Conservation (phyloP, 2,888 invertebrate genomes). For the Lysandra bellargus region DNA sequence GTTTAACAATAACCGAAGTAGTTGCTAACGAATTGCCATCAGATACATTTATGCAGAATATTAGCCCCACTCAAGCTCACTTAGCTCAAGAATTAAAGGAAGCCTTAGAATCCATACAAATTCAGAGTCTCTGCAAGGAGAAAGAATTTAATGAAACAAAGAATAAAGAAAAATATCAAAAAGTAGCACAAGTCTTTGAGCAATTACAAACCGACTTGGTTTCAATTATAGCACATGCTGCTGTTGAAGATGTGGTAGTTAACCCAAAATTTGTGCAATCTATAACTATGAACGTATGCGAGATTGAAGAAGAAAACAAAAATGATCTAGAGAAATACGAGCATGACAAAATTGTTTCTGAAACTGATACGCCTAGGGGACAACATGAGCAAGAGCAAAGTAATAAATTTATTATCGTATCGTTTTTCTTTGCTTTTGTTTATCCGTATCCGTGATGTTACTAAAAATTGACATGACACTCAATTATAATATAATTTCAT, state of each 20-base stretch:
- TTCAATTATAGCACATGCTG: background rate
- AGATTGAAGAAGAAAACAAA: too few species aligned
- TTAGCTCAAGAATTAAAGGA: constrained; percentile 56
- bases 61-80: constrained; percentile 45
- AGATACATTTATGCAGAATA: constrained; percentile 36
- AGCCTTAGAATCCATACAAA: constrained; percentile 53
- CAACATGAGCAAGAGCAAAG: too few species aligned
- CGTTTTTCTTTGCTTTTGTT: too few species aligned
- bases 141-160: constrained; percentile 49
- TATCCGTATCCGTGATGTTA: too few species aligned
- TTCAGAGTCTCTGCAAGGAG: constrained; percentile 52
- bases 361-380: too few species aligned
- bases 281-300: too few species aligned
- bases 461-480: too few species aligned
- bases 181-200: background rate
- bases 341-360: too few species aligned
- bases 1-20: constrained; percentile 44
- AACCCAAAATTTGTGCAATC: background rate
- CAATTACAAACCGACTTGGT: constrained; percentile 8
- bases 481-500: too few species aligned
- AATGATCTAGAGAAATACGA: too few species aligned
- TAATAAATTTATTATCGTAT: too few species aligned
- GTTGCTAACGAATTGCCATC: constrained; percentile 36
- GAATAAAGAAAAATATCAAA: background rate
- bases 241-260: background rate